Base-by-base conservation (phyloP, 2,888 invertebrate species). In the Rhagophthalmus giganteus region DNA sequence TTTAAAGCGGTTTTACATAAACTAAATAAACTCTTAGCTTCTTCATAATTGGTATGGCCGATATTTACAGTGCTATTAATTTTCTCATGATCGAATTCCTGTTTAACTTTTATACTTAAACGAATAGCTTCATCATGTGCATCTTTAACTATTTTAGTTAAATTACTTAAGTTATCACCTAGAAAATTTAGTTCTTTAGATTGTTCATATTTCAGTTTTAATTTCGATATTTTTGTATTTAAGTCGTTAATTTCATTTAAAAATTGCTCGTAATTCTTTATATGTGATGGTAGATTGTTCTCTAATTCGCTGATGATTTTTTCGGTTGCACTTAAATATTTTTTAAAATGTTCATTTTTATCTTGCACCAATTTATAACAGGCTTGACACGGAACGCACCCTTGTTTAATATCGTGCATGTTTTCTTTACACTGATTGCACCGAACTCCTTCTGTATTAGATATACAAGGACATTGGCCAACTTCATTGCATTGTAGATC, bases 401-500 rank as follows among this genome's bases (percentile, higher is more conserved):
- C 92, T 38, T 86, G 85, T 40, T 90, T 87, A 10, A 93, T 83
- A 69, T 93, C 87, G 66, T 85, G 86, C 67, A 91, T 94, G 71
- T 96, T 96, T 71, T 95, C 94, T 75, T 90, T 88, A 71, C 96
- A 97, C 25, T 90, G 83, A 73, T 96, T 92, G 72, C 96, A 97
- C 2, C 85, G 82, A 20, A 88, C 78, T 3, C 95, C 95, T 71
- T 92, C 94, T 0, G 95, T 91, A 68, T 89, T 89, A 44, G 86
- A 84, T 58, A 86, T 81, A 57, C 84, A 83, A 0, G 84, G 85
- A 75, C 96, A 94, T 70, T 91, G 91, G 0, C 93, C 93, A 16
- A 70, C 76, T 47, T 83, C 79, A 57, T 87, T 85, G 67, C 96
- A 96, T 72, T 94, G 93, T 61, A 87, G 82, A 64, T 86, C 84